Conservation (phyloP, 2,797 vertebrate species). For the Megaceryle alcyon region DNA sequence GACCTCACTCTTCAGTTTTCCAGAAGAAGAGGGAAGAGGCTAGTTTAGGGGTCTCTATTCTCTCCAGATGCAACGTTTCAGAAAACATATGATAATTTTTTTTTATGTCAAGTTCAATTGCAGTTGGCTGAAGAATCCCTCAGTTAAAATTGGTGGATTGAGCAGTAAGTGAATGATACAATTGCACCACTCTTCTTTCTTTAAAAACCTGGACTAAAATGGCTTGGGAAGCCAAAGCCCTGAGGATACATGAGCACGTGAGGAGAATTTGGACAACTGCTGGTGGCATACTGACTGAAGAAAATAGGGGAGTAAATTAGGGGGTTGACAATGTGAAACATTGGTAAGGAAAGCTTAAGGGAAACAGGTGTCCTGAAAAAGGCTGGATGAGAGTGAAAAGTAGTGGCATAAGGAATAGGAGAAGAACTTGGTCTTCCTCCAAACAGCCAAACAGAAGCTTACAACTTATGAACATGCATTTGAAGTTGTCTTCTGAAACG, state of each 20-base stretch:
- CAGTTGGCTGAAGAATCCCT: neutral
- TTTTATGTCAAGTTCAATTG: neutral
- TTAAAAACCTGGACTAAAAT: neutral
- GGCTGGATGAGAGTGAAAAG: neutral
- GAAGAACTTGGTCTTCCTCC: neutral
- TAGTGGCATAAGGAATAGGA: neutral
- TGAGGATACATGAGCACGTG: neutral
- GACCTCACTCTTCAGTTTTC: neutral
- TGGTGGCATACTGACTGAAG: neutral
- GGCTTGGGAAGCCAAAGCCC: neutral
- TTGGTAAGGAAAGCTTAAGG: neutral
- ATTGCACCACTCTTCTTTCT: neutral
- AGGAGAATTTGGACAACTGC: neutral
- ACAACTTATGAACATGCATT: neutral
- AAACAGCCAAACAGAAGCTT: neutral
- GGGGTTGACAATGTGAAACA: fast-evolving
- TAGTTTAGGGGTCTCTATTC: neutral
- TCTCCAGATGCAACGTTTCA: neutral
- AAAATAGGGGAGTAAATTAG: neutral
- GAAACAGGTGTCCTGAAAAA: neutral
- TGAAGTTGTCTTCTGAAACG: neutral
- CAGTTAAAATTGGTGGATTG: neutral
- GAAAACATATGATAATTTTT: neutral
- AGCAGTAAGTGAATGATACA: neutral
- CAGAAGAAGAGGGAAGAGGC: neutral